Base-by-base conservation (phyloP, 2,113 vertebrate genomes). In the Aptenodytes forsteri region DNA sequence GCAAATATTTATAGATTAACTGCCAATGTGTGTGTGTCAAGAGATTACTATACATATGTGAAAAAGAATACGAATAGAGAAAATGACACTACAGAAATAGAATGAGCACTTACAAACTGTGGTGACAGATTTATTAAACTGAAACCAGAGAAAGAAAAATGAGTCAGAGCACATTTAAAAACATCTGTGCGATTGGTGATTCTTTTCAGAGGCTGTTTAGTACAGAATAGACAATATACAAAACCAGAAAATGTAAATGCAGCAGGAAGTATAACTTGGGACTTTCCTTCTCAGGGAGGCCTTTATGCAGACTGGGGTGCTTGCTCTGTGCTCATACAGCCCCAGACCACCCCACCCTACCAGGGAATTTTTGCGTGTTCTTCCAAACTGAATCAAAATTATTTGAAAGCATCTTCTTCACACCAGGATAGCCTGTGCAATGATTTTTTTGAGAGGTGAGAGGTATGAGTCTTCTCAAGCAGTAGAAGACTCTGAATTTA, bases 1-100 rank as follows among this genome's bases (percentile, higher is more conserved):
- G 26, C 78, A 93, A 91, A 62, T 91, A 83, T 87, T 92, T 91
- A 72, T 50, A 87, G 76, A 95, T 86, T 83, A 88, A 77, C 84
- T 85, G 36, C 58, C 58, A 79, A 67, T 54, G 66, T 72, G 20
- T 26, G 16, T 78, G 27, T 86, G 32, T 75, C 34, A 80, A 64
- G 66, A 91, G n/a, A 94, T 94, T 81, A 50, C 21, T 64, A 27
- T 56, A 61, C 30, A 61, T 70, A 47, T 50, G 19, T 82, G 46
- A 30, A 77, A 95, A 95, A 93, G n/a, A 78, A 64, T 82, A 87
- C 56, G 50, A 75, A 80, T 42, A 83, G 52, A 83, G 79, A 86
- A 84, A 89, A 90, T 75, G 42, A 87, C 90, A 77, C 54, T 87
- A 30, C 47, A 73, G 64, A 94, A 90, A 75, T 21, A 71, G 71